Conservation (phyloP, 2,797 vertebrate genomes). For the Lerista edwardsae region DNA sequence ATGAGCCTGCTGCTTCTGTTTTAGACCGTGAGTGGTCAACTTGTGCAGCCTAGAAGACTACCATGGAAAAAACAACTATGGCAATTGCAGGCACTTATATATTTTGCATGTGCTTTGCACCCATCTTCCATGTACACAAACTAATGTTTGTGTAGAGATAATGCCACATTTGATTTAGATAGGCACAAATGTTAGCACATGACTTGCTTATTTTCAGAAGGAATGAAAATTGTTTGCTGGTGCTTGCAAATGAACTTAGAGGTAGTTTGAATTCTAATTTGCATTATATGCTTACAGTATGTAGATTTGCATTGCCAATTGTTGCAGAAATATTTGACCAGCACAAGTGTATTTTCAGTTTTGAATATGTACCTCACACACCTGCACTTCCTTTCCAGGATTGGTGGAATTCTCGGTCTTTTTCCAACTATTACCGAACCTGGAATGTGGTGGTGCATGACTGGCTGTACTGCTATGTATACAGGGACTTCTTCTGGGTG, state of each 20-base stretch:
- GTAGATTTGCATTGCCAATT: neutral
- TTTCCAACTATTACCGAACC: slow-evolving; percentile 95
- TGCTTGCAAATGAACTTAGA: neutral
- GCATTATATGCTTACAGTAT: neutral
- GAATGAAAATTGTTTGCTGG: neutral
- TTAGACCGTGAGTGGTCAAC: neutral
- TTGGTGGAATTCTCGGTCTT: slow-evolving; percentile 99
- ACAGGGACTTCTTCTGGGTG: slow-evolving; percentile 92
- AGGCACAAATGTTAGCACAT: neutral
- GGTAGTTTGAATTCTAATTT: too few species aligned
- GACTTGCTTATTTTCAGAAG: too few species aligned
- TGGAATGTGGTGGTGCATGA: slow-evolving; percentile 98
- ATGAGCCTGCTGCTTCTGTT: neutral
- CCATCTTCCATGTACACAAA: neutral
- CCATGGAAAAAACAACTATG: neutral
- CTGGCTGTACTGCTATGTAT: slow-evolving; percentile 96
- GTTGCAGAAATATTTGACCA: neutral
- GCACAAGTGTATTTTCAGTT: neutral
- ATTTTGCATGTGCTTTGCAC: neutral
- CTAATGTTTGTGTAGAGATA: neutral
- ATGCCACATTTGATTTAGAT: neutral
- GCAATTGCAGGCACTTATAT: neutral
- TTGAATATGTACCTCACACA: neutral
- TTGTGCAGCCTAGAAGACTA: neutral
- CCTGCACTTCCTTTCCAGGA: slow-evolving; percentile 78